phyloP scores from a whole-genome alignment of 35 echinoderm and acorn worm genomes.

The Apostichopus californicus region DNA sequence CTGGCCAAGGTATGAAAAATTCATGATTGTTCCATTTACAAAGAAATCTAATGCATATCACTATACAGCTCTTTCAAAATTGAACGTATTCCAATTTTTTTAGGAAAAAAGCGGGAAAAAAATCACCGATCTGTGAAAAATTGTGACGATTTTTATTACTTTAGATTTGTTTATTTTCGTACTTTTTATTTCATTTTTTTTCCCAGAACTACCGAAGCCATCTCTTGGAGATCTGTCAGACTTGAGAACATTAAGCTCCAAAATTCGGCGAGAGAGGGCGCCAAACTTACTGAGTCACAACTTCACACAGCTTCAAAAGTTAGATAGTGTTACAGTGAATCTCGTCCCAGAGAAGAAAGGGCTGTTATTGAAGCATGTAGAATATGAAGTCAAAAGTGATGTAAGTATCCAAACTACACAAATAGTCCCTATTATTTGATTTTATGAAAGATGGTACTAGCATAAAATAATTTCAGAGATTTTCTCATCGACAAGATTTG shows the following conservation, averaged over 20 bases:
- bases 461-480: too few relatives aligned
- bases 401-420: conserved; percentile 48
- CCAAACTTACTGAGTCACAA: conserved; percentile 80
- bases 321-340: conserved; percentile 71
- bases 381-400: conserved; percentile 92
- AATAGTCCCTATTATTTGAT: too few relatives aligned
- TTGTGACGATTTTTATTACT: background rate
- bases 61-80: too few relatives aligned
- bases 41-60: too few relatives aligned
- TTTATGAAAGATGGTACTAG: too few relatives aligned
- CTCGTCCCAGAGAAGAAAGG: conserved; percentile 96
- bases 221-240: conserved; percentile 87
- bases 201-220: conserved; percentile 85
- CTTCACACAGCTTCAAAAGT: conserved; percentile 68
- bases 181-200: background rate
- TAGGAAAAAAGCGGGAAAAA: background rate
- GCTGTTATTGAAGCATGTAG: conserved; percentile 88
- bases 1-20: conserved; percentile 71
- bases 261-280: conserved; percentile 73
- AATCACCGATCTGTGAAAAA: background rate
- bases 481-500: too few relatives aligned
- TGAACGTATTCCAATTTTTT: too few relatives aligned
- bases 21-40: background rate
- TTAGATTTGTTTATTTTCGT: too few relatives aligned
- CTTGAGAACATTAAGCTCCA: conserved; percentile 68